A percentile compares a stretch with the other conserved stretches of the same genome.
Evolutionary conservation across 2,888 invertebrate species (phyloP).

Genomic region (Eristalinus sepulchralis): DNA sequence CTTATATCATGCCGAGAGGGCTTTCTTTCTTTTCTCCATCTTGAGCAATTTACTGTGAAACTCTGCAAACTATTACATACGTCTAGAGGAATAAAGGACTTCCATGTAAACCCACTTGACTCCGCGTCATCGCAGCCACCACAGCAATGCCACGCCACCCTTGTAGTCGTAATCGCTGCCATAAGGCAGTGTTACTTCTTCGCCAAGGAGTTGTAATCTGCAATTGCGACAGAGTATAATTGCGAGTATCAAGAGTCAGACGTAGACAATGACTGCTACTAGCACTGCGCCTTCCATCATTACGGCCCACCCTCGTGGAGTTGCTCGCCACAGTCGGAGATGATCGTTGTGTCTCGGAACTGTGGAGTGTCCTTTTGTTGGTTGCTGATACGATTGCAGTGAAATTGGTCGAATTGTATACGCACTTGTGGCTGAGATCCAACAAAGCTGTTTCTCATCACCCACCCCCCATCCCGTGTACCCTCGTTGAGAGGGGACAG

Average conservation of each 20-base stretch:
- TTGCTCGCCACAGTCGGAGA: constrained; percentile 30
- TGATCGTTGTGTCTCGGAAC: constrained; percentile 17
- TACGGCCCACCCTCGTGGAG: not conserved
- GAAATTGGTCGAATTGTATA: constrained; percentile 48
- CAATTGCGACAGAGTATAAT: constrained; percentile 33
- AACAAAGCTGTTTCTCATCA: constrained; percentile 22
- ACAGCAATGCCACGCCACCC: too few relatives aligned
- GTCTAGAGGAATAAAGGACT: not conserved
- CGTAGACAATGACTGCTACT: not conserved
- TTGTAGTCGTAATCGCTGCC: not conserved
- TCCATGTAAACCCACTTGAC: not conserved
- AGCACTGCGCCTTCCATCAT: not conserved
- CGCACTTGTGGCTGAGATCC: constrained; percentile 45
- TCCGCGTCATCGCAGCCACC: not conserved
- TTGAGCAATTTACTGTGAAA: constrained; percentile 15
- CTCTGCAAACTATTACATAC: constrained; percentile 9
- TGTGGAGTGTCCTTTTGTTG: constrained; percentile 35
- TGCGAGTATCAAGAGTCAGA: constrained; percentile 23
- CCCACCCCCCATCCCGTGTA: not conserved
- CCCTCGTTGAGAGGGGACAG: constrained; percentile 11
- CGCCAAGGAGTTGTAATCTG: not conserved
- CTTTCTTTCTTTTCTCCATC: not conserved
- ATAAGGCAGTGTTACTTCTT: not conserved
- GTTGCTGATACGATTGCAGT: constrained; percentile 32
- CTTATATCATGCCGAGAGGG: not conserved